A percentile compares a stretch with the other conserved stretches of the same genome.
Evolutionary conservation across 2,888 invertebrate genomes (phyloP).

Genomic region (Isoperla grammatica): DNA sequence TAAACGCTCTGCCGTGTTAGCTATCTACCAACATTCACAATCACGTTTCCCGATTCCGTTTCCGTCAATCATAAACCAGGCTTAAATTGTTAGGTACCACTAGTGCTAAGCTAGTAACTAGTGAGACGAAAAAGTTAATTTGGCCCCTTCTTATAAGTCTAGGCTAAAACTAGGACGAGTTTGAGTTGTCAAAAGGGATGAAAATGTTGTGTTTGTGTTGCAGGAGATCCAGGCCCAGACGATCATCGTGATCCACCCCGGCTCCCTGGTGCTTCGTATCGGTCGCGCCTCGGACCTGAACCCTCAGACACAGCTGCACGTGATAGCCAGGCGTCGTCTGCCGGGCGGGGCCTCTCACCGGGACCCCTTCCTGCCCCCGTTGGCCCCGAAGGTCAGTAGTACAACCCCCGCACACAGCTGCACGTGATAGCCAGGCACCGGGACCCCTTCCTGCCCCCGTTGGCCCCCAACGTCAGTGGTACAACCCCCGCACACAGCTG

Average conservation of each 20-base stretch:
- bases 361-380: slow-evolving; percentile 61
- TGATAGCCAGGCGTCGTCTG: slow-evolving; percentile 66
- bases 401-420: slow-evolving; percentile 75
- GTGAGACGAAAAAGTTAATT: too few relatives aligned
- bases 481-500: slow-evolving; percentile 75
- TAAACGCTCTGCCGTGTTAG: too few relatives aligned
- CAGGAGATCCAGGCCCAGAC: slow-evolving; percentile 70
- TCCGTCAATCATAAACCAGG: too few relatives aligned
- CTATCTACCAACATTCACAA: too few relatives aligned
- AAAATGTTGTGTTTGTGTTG: slow-evolving; percentile 38
- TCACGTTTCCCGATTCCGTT: too few relatives aligned
- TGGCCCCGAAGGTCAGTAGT: slow-evolving; percentile 52
- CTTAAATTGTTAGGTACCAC: too few relatives aligned
- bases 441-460: slow-evolving; percentile 61
- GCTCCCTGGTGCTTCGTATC: slow-evolving; percentile 81
- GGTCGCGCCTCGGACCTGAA: slow-evolving; percentile 86
- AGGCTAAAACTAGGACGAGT: too few relatives aligned
- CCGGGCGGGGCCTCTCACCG: slow-evolving; percentile 52
- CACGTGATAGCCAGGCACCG: slow-evolving; percentile 78
- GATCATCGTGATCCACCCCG: slow-evolving; percentile 92
- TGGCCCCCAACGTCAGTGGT: slow-evolving; percentile 56
- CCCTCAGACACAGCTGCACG: slow-evolving; percentile 80
- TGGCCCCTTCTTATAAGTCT: too few relatives aligned
- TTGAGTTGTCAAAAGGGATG: background rate
- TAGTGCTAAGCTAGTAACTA: too few relatives aligned